phyloP scores from a whole-genome alignment of 2,888 invertebrate genomes.

The Himalopsyche kuldschensis region DNA sequence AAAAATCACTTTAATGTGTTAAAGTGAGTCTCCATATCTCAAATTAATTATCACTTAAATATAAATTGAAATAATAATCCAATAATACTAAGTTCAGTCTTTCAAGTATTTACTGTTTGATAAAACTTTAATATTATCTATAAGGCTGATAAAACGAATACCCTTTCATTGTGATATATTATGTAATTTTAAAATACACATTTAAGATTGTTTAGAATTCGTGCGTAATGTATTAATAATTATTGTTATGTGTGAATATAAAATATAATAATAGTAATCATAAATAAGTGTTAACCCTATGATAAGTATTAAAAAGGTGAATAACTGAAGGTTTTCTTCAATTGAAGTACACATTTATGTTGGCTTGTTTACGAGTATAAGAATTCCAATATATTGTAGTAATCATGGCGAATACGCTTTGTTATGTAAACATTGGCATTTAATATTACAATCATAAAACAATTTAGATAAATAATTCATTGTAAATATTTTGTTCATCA shows the following conservation, averaged over 20 bases:
- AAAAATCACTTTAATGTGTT: not conserved
- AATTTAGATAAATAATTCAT: no score
- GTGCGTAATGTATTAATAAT: not conserved
- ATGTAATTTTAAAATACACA: constrained; percentile 17
- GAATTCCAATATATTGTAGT: no score
- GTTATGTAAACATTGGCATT: no score
- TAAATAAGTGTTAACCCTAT: no score
- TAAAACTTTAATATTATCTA: not conserved
- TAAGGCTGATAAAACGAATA: constrained; percentile 19
- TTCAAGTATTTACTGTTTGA: not conserved
- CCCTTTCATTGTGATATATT: constrained; percentile 32
- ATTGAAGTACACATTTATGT: not conserved
- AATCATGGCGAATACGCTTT: no score
- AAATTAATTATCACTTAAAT: not conserved
- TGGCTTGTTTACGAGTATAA: no score
- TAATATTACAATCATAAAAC: no score
- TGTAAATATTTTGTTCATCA: no score
- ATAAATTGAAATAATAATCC: not conserved
- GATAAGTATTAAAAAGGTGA: not conserved
- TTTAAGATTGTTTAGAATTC: not conserved
- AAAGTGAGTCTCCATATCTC: not conserved
- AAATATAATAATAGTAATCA: not conserved
- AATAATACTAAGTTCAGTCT: not conserved
- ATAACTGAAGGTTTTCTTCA: not conserved
- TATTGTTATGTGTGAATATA: not conserved